Base-by-base conservation (phyloP, 2,797 vertebrate species). In the Chloroceryle inda region DNA sequence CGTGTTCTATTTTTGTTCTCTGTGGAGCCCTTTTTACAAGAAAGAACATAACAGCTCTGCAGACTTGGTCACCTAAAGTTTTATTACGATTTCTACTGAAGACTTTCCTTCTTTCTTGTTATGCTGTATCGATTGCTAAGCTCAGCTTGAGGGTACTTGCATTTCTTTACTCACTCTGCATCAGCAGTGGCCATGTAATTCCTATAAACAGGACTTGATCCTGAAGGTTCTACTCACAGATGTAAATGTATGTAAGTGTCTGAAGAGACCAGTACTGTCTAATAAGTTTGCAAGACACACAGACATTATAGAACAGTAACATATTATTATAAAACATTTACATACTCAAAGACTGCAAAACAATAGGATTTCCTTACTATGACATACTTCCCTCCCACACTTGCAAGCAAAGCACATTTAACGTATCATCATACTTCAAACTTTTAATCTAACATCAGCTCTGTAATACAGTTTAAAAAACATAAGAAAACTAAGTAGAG, bases 281-380 rank as follows among this genome's bases (percentile, higher is more conserved):
- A 87, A 50, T 77, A 89, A 58, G 72, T 85, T 75, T 93, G 86
- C 92, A 89, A 89, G 87, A 85, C 53, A 88, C 56, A 87, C 13
- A 91, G 84, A 85, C 87, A 75, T 95, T 90, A 86, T 50, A 38
- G 68, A 95, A 94, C 61, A 19, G 31, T 59, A 96, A 88, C 47
- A 19, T 96, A 87, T 89, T 74, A 96, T 93, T 95, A 95, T 72
- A 80, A 83, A 93, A 75, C 45, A 96, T 95, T 96, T 92, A 91
- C 95, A 95, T 93, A 80, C 44, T 77, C 61, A 77, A 95, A 67
- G 89, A 80, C 81, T 72, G 61, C 33, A 91, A 96, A 96, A 91
- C 86, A 94, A 91, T 75, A 94, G 82, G 42, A 89, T 89, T 94
- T 88, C 82, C 89, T 94, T 94, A 77, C 75, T 82, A 58, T 76